Percentiles rank a stretch among this genome's conserved stretches.
Conservation (phyloP, 92 coral and sea anemone species). For the Palythoa heliodiscus region DNA sequence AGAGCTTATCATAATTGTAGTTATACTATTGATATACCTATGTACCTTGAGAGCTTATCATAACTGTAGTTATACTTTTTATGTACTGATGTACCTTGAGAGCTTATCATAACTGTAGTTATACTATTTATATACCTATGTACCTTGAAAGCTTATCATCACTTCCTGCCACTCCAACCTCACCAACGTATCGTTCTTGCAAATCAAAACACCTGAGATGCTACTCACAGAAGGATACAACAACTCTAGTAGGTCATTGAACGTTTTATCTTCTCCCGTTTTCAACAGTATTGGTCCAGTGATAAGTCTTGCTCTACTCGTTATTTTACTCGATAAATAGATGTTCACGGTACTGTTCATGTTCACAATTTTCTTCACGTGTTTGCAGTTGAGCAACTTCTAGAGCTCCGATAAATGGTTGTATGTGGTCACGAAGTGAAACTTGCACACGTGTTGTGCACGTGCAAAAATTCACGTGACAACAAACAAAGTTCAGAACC, state of each 20-base stretch:
- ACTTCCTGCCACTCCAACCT: slow-evolving; percentile 3
- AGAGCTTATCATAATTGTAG: too few species aligned
- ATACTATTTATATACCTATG: too few species aligned
- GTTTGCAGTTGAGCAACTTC: not conserved
- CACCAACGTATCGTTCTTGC: slow-evolving; percentile 1
- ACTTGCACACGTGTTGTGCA: too few species aligned
- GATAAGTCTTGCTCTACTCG: not conserved
- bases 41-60: too few species aligned
- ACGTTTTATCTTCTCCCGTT: not conserved
- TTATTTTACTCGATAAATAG: slow-evolving; percentile 5
- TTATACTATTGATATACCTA: too few species aligned
- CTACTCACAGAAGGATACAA: not conserved
- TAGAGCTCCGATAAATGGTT: not conserved
- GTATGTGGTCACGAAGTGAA: too few species aligned
- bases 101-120: too few species aligned
- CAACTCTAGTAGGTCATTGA: not conserved
- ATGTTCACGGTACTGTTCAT: not conserved
- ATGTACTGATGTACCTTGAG: too few species aligned
- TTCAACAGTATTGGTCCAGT: slow-evolving; percentile 1
- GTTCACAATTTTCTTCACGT: not conserved
- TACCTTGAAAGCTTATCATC: too few species aligned
- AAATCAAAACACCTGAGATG: not conserved
- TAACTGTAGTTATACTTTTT: too few species aligned
- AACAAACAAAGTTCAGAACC: too few species aligned
- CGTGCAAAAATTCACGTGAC: too few species aligned